Evolutionary conservation across 2,888 invertebrate species (phyloP), one percentile per base, ranked within the genome.

Genomic region (Phytoseiulus persimilis): DNA sequence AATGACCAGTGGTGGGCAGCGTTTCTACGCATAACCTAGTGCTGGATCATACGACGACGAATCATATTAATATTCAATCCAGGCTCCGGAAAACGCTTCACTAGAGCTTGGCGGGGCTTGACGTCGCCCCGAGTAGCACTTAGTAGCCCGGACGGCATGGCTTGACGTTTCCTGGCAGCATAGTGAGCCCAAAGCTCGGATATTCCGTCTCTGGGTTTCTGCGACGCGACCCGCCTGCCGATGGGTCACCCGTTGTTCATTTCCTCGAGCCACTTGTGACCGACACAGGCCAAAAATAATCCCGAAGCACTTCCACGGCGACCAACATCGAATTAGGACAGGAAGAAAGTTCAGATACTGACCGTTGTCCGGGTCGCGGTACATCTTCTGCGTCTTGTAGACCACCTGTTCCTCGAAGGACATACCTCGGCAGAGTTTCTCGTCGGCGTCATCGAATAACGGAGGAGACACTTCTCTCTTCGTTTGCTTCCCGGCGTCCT

Each of bases 21-120:
- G 65, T 65, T 65, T 65, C 65, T 65, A 65, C 65, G 65, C 65
- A 65, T 65, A 65, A 65, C 5, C 65, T 65, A 65, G 65, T 65
- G 65, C 65, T 65, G 65, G 65, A 65, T 65, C 65, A 65, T 65
- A 65, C 65, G 65, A 65, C 65, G 65, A 65, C 65, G 65, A 65
- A 65, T 65, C 65, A 65, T 65, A 65, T 65, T 65, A 65, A 65
- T 65, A 65, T 65, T 65, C 65, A 65, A 65, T 65, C 65, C 18
- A 65, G 65, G 65, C 65, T 65, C 65, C 65, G 65, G 65, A 65
- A 65, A 65, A 65, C 65, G 65, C 65, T 65, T 65, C 65, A 65
- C 65, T 65, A 65, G 65, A 65, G 65, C 65, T 65, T 65, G 14
- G 65, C 65, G 65, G 5, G 65, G 65, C 65, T 65, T 65, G 65